Conservation (phyloP, 2,797 vertebrate genomes). For the Tragopan temminckii region DNA sequence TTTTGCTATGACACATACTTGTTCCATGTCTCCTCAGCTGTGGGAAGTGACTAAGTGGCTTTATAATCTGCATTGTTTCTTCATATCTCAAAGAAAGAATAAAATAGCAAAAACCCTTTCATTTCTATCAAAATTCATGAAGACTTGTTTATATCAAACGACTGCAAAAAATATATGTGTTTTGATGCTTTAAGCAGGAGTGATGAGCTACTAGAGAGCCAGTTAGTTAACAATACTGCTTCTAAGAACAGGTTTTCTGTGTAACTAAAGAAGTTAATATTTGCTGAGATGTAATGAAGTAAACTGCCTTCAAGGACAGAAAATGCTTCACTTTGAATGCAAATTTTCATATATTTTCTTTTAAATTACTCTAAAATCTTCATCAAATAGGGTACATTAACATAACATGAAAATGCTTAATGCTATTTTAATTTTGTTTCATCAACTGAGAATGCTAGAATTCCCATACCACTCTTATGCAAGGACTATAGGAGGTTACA, state of each 20-base stretch:
- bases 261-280: constrained; percentile 50
- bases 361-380: neutral
- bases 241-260: neutral
- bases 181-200: neutral
- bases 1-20: neutral
- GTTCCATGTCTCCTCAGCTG: neutral
- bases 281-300: neutral
- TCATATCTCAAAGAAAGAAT: neutral
- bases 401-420: fast-evolving
- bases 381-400: neutral
- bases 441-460: neutral
- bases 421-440: neutral
- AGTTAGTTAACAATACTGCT: constrained; percentile 21
- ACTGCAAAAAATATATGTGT: neutral
- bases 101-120: neutral
- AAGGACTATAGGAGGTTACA: neutral
- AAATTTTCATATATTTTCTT: neutral
- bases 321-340: neutral
- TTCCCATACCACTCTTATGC: neutral
- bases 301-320: neutral
- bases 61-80: neutral
- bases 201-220: neutral
- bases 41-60: neutral
- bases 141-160: neutral
- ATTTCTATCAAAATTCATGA: neutral